Conservation (phyloP, 2,113 vertebrate species). For the Paralichthys olivaceus region DNA sequence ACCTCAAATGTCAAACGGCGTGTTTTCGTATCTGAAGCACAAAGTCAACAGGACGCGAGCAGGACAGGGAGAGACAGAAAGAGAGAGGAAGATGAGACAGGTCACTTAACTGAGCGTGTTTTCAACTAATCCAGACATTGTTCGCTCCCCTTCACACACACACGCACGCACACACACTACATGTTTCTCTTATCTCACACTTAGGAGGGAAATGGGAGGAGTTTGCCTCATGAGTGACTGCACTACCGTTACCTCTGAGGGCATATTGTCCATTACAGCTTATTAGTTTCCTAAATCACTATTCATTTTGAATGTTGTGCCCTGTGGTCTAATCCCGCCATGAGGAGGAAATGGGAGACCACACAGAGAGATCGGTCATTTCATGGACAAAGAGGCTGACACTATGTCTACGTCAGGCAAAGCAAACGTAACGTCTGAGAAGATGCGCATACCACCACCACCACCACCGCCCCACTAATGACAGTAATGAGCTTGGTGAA, state of each 20-base stretch:
- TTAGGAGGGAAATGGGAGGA: constrained; percentile 43
- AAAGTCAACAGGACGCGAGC: constrained; percentile 30
- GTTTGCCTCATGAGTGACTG: constrained; percentile 54
- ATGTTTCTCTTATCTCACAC: constrained; percentile 43
- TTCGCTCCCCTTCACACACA: constrained; percentile 7
- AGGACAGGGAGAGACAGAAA: neutral
- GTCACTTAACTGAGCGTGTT: constrained; percentile 39
- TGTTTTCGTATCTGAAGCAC: constrained; percentile 11
- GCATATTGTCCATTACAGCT: constrained; percentile 70
- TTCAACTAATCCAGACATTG: constrained; percentile 31
- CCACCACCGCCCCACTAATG: neutral
- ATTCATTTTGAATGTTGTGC: constrained; percentile 60
- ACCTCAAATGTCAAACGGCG: neutral
- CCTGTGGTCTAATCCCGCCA: constrained; percentile 59
- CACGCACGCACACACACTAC: neutral
- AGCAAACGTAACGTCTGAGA: constrained; percentile 41
- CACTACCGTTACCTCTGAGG: constrained; percentile 50
- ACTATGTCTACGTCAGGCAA: constrained; percentile 15
- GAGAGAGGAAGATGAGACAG: constrained; percentile 25
- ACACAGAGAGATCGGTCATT: constrained; percentile 11
- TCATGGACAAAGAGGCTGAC: constrained; percentile 37
- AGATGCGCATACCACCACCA: neutral
- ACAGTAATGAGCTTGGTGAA: constrained; percentile 53
- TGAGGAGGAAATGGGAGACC: constrained; percentile 50
- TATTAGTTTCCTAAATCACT: constrained; percentile 70